These are phyloP conservation scores for Drosophila busckii DNA, from an alignment of 1,140 invertebrate species.

Conservation along the genomic window DNA sequence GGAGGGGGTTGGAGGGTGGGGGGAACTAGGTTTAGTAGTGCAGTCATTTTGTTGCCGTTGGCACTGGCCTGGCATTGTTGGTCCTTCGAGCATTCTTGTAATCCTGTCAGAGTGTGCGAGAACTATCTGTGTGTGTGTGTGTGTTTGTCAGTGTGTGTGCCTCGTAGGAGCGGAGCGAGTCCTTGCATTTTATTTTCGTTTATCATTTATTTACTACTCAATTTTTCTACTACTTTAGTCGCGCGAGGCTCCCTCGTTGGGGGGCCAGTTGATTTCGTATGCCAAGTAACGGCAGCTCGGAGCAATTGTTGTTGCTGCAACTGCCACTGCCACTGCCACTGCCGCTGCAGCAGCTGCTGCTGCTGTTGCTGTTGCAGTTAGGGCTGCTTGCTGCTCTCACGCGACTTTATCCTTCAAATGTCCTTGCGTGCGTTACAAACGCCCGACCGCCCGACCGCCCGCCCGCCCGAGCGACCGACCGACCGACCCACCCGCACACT, in stretches of 20 bases:
- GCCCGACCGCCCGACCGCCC: slow-evolving; percentile 31
- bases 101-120: slow-evolving; percentile 55
- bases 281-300: slow-evolving; percentile 72
- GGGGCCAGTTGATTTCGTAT: slow-evolving; percentile 71
- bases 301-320: slow-evolving; percentile 33
- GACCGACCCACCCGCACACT: too few species aligned
- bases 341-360: slow-evolving; percentile 10
- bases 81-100: slow-evolving; percentile 71
- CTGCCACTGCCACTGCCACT: slow-evolving; percentile 4
- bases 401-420: slow-evolving; percentile 77
- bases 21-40: slow-evolving; percentile 5
- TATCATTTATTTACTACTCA: slow-evolving; percentile 77
- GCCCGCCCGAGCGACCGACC: slow-evolving; percentile 44
- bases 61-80: slow-evolving; percentile 47
- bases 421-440: slow-evolving; percentile 75
- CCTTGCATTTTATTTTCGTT: slow-evolving; percentile 77
- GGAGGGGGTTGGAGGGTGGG: background rate
- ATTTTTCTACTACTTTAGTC: slow-evolving; percentile 76
- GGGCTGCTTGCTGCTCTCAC: slow-evolving; percentile 37
- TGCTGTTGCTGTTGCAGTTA: slow-evolving; percentile 13
- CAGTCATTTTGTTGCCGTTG: slow-evolving; percentile 46
- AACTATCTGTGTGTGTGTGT: background rate
- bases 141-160: slow-evolving; percentile 16
- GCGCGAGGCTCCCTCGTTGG: slow-evolving; percentile 36
- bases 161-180: slow-evolving; percentile 34